A percentile compares a stretch with the other conserved stretches of the same genome.
These are phyloP conservation scores for Netelia melanura DNA, from an alignment of 2,888 invertebrate species.

Conservation along the genomic window DNA sequence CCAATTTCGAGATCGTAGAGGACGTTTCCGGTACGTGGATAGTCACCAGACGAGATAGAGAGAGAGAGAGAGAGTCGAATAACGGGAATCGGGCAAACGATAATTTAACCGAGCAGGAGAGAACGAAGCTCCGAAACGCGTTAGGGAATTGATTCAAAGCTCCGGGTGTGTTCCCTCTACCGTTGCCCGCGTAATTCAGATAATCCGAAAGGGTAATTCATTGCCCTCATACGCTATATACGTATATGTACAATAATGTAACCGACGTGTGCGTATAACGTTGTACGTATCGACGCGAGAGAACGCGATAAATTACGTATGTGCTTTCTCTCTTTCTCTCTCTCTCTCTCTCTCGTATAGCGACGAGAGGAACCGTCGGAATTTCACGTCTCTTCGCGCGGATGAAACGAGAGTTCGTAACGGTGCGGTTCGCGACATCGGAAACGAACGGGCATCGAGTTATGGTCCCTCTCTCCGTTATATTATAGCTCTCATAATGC, in stretches of 20 bases:
- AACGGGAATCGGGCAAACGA: conserved; percentile 60
- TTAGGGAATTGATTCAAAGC: conserved; percentile 67
- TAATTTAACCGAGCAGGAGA: conserved; percentile 57
- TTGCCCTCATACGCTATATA: conserved; percentile 42
- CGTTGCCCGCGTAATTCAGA: conserved; percentile 62
- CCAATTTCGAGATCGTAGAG: conserved; percentile 22
- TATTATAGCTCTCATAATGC: conserved; percentile 18
- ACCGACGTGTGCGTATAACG: conserved; percentile 46
- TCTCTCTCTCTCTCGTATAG: conserved; percentile 12
- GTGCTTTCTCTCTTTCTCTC: conserved; percentile 1
- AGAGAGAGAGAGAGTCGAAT: conserved; percentile 31
- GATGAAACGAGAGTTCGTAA: conserved; percentile 49
- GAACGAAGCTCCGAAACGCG: conserved; percentile 53
- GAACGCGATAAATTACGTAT: conserved; percentile 59
- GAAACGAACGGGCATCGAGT: conserved; percentile 61
- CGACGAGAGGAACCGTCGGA: conserved; percentile 45
- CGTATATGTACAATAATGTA: conserved; percentile 2
- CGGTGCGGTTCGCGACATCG: conserved; percentile 49
- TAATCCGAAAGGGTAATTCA: conserved; percentile 66
- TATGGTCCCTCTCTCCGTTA: conserved; percentile 50
- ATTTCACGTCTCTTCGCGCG: conserved; percentile 58
- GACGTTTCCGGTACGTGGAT: neutral
- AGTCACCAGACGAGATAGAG: neutral
- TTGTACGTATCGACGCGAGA: conserved; percentile 59
- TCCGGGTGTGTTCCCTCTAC: conserved; percentile 16